These are phyloP conservation scores for Danionella cerebrum DNA, from an alignment of 2,113 vertebrate genomes.

Conservation along the genomic window DNA sequence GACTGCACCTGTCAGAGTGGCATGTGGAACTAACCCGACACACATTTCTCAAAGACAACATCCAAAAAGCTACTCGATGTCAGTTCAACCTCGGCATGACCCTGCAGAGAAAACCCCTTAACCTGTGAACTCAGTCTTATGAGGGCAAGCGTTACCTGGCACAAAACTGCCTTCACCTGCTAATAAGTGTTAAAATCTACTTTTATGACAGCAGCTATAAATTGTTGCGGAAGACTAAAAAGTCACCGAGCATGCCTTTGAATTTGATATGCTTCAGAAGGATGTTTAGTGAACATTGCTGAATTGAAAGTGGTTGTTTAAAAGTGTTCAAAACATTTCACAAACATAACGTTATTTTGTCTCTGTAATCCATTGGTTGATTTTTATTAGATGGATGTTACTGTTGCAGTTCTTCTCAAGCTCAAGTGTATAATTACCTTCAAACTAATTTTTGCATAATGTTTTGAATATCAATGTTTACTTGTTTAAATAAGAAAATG, in stretches of 20 bases:
- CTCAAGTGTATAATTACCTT: too few species aligned
- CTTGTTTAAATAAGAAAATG: too few species aligned
- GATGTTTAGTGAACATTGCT: background rate
- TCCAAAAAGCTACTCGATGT: conserved; percentile 57
- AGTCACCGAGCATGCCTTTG: background rate
- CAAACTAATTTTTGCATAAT: too few species aligned
- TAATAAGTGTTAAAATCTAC: background rate
- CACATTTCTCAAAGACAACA: conserved; percentile 65
- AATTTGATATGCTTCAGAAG: background rate
- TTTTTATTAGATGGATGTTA: too few species aligned
- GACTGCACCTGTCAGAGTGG: conserved; percentile 84
- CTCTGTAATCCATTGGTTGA: too few species aligned
- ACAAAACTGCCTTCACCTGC: conserved; percentile 47
- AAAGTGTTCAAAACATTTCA: too few species aligned
- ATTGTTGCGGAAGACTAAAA: background rate
- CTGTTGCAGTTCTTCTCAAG: too few species aligned
- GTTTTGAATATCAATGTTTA: too few species aligned
- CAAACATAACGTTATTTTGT: too few species aligned
- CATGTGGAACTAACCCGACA: conserved; percentile 95
- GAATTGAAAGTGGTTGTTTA: too few species aligned
- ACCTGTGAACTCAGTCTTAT: conserved; percentile 40
- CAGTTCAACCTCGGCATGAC: background rate
- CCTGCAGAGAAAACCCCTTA: conserved; percentile 19
- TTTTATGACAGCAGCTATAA: background rate
- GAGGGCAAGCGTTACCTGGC: conserved; percentile 38